Evolutionary conservation across 2,888 invertebrate genomes (phyloP), one percentile per base, ranked within the genome.

Genomic region (Chymomyza amoena): DNA sequence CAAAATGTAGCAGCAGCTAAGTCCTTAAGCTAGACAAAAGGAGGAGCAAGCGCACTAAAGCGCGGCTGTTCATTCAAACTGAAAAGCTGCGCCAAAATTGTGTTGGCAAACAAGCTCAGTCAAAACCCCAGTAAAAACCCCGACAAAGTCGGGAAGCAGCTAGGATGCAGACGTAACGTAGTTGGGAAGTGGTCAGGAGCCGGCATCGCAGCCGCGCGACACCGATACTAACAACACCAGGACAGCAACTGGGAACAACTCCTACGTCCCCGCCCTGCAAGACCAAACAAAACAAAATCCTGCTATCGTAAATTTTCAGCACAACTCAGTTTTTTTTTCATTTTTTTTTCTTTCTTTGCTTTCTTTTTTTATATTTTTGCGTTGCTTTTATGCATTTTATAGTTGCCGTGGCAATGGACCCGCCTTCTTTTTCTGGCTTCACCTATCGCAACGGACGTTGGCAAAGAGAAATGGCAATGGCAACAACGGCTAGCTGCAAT

Each of bases 391-490:
- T 86, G 80, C 84, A 80, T 78, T 88, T 80, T 79, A 78, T 80
- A 79, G 87, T 83, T 89, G 88, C 83, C 84, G 72, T 81, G 81
- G 90, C 81, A 86, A 90, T 90, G 89, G 89, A 90, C 90, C 90
- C 89, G 89, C 89, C 89, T 89, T 86, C 84, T 89, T 86, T 80
- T 72, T 69, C 77, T 68, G 77, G 76, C 81, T 89, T 81, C 89
- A 87, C 89, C 89, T 89, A 90, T 89, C 88, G 84, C 80, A 84
- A 69, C 76, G 87, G 73, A 76, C 79, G 83, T 32, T 10, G 20
- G 56, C 56, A 56, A 18, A 16, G 6, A 16, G 56, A 18, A 56
- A 20, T 28, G 18, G 36, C 63, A 54, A 52, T 54, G 28, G 50
- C 39, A 69, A 69, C 69, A 59, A 70, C 64, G 70, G 72, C 66